Evolutionary conservation across 2,797 vertebrate species (phyloP).

Genomic region (Hypotaenidia okinawae): DNA sequence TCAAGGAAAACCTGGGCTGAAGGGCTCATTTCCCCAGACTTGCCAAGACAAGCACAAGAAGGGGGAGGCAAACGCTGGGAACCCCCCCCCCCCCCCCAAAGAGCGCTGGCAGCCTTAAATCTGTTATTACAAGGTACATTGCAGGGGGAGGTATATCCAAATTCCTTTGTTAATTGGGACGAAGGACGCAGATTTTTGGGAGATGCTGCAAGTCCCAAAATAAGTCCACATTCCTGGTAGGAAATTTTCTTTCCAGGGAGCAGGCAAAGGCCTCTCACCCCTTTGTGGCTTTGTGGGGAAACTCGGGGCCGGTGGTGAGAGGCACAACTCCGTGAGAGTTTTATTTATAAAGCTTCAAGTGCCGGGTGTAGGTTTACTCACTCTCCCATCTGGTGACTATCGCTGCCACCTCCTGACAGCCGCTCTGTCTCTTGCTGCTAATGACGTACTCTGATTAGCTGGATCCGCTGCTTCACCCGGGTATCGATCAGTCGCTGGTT

Average conservation of each 20-base stretch:
- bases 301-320: not conserved
- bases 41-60: rapidly evolving
- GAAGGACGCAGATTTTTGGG: not conserved
- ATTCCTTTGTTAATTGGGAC: rapidly evolving
- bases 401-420: slow-evolving; percentile 48
- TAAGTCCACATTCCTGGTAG: not conserved
- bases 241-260: not conserved
- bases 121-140: not conserved
- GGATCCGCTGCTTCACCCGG: not conserved
- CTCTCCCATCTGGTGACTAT: slow-evolving; percentile 46
- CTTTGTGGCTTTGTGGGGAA: not conserved
- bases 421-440: not conserved
- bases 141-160: too few species aligned
- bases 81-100: not conserved
- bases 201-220: not conserved
- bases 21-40: not conserved
- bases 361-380: slow-evolving; percentile 51
- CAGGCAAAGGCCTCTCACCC: not conserved
- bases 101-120: not conserved
- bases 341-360: slow-evolving; percentile 52
- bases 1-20: not conserved
- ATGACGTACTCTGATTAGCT: not conserved
- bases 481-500: not conserved
- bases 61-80: not conserved
- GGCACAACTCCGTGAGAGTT: not conserved